These are phyloP conservation scores for Danaus plexippus DNA, from an alignment of 1,140 invertebrate genomes.

Conservation along the genomic window DNA sequence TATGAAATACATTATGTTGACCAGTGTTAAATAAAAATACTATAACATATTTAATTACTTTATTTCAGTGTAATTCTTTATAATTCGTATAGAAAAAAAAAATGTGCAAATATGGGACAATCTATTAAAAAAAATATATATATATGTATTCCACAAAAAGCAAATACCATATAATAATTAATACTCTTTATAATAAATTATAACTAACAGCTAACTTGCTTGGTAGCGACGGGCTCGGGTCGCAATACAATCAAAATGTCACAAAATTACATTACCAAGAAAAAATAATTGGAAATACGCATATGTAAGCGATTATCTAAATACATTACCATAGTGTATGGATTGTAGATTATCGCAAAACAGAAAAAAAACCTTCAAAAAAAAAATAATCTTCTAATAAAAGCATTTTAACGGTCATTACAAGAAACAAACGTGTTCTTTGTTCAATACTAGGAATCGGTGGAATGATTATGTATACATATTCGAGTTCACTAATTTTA, in stretches of 20 bases:
- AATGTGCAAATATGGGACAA: constrained; percentile 59
- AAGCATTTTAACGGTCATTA: too few relatives aligned
- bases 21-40: constrained; percentile 10
- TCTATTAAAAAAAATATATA: constrained; percentile 41
- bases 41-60: constrained; percentile 26
- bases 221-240: too few relatives aligned
- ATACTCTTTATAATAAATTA: constrained; percentile 21
- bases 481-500: too few relatives aligned
- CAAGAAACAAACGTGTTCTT: too few relatives aligned
- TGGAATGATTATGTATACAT: constrained; percentile 58
- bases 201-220: constrained; percentile 5
- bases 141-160: constrained; percentile 41
- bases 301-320: too few relatives aligned
- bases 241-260: too few relatives aligned
- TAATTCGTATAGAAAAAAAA: constrained; percentile 55
- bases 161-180: constrained; percentile 49
- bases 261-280: too few relatives aligned
- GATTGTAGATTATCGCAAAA: too few relatives aligned
- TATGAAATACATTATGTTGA: constrained; percentile 23
- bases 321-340: too few relatives aligned
- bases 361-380: too few relatives aligned
- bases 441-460: constrained; percentile 40
- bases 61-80: constrained; percentile 63
- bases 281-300: too few relatives aligned
- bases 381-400: too few relatives aligned